Conservation (phyloP, 2,797 vertebrate genomes). For the Anolis apletophallus region DNA sequence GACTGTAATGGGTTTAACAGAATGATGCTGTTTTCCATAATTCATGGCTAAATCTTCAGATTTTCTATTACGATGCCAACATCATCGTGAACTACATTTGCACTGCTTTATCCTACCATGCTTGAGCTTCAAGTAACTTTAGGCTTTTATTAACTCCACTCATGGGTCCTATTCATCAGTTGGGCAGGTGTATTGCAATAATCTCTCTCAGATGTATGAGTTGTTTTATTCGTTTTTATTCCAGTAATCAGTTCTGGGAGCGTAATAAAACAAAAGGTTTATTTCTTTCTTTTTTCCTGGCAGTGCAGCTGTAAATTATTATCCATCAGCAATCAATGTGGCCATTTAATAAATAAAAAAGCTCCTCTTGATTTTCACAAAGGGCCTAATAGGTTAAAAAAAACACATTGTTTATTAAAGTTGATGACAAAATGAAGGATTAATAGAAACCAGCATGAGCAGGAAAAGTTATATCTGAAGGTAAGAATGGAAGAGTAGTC, state of each 20-base stretch:
- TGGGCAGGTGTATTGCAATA: conserved; percentile 80
- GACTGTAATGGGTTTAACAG: conserved; percentile 5
- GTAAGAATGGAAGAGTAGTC: conserved; percentile 44
- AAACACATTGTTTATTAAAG: conserved; percentile 72
- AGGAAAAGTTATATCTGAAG: conserved; percentile 57
- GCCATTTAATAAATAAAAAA: conserved; percentile 79
- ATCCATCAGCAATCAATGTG: conserved; percentile 75
- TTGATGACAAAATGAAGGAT: conserved; percentile 66
- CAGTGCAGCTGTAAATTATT: conserved; percentile 72
- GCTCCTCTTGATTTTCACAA: conserved; percentile 72
- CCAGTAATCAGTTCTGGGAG: conserved; percentile 75
- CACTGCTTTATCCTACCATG: conserved; percentile 63
- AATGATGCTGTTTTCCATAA: conserved; percentile 47
- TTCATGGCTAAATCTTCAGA: conserved; percentile 49
- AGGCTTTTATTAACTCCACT: conserved; percentile 79
- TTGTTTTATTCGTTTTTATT: conserved; percentile 80
- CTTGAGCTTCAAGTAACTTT: conserved; percentile 75
- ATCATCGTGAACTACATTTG: conserved; percentile 64
- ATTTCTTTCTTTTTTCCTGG: conserved; percentile 61
- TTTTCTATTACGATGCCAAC: conserved; percentile 56
- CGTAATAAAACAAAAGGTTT: conserved; percentile 78
- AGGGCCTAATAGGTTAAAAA: conserved; percentile 65
- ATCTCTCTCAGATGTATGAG: conserved; percentile 75
- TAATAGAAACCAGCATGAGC: conserved; percentile 37
- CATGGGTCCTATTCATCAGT: conserved; percentile 82